Evolutionary conservation across 2,888 invertebrate genomes (phyloP).

Genomic region (Auanema sp.): DNA sequence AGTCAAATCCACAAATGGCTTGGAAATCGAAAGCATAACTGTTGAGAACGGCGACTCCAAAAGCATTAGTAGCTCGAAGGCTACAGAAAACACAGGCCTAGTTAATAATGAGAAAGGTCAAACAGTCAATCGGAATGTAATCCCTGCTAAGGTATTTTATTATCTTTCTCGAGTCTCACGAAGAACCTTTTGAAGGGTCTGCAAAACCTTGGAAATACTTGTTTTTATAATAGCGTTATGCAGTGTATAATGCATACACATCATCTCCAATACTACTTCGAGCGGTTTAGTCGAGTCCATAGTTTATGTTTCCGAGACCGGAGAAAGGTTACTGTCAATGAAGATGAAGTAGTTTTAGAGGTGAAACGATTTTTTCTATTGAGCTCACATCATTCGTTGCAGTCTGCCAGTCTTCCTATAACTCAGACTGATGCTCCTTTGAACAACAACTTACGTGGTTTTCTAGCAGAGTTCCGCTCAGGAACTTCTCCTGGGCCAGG

Average conservation of each 20-base stretch:
- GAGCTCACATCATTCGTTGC: neutral
- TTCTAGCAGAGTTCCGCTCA: constrained; percentile 34
- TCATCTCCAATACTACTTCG: constrained; percentile 31
- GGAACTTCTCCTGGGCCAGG: constrained; percentile 30
- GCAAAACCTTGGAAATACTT: constrained; percentile 58
- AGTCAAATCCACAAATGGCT: neutral
- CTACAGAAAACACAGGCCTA: neutral
- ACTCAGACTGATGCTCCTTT: constrained; percentile 25
- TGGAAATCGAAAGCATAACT: neutral
- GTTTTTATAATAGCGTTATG: constrained; percentile 57
- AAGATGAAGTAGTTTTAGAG: constrained; percentile 33
- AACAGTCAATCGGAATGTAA: neutral
- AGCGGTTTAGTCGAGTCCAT: constrained; percentile 9
- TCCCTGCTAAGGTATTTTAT: neutral
- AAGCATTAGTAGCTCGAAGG: neutral
- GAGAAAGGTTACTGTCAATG: constrained; percentile 20
- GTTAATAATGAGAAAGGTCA: neutral
- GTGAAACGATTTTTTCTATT: constrained; percentile 10
- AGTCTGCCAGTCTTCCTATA: constrained; percentile 24
- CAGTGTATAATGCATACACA: constrained; percentile 54
- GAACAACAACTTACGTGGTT: constrained; percentile 28
- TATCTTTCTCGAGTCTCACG: neutral
- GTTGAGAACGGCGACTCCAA: neutral
- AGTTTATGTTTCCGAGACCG: constrained; percentile 9
- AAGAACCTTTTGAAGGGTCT: constrained; percentile 40